These are phyloP conservation scores for Diorhabda carinulata DNA, from an alignment of 1,140 invertebrate genomes.

Conservation along the genomic window DNA sequence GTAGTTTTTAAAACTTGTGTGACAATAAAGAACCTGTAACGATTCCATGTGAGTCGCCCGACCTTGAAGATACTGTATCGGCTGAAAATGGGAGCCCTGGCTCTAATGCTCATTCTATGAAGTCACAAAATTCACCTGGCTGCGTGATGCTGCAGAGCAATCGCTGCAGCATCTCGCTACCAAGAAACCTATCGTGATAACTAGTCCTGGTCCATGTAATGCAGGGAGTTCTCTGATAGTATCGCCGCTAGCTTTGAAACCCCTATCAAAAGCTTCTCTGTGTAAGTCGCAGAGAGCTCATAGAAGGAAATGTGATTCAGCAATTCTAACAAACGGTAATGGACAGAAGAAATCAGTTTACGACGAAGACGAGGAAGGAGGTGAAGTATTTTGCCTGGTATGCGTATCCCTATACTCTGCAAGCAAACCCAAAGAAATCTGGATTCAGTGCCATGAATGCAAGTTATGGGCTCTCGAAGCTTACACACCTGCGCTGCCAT, in stretches of 20 bases:
- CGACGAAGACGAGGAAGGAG: no score
- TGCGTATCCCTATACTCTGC: no score
- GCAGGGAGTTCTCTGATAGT: not conserved
- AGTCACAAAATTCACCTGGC: no score
- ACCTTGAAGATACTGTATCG: no score
- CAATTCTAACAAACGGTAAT: not conserved
- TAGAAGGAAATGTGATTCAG: not conserved
- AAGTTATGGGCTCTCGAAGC: no score
- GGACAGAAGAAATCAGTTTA: not conserved
- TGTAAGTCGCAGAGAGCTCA: not conserved
- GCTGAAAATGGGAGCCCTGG: not conserved
- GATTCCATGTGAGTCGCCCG: no score
- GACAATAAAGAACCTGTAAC: no score
- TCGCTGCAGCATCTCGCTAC: not conserved
- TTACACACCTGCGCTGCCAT: no score
- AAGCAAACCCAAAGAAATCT: no score
- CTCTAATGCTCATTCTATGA: not conserved
- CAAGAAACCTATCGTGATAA: not conserved
- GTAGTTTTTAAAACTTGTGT: no score
- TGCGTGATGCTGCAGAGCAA: not conserved
- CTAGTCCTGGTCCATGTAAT: not conserved
- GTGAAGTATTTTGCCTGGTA: no score
- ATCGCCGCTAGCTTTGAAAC: constrained; percentile 3
- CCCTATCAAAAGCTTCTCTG: not conserved
- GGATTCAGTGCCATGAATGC: no score